Conservation (phyloP, 2,113 vertebrate genomes). For the Parus major region DNA sequence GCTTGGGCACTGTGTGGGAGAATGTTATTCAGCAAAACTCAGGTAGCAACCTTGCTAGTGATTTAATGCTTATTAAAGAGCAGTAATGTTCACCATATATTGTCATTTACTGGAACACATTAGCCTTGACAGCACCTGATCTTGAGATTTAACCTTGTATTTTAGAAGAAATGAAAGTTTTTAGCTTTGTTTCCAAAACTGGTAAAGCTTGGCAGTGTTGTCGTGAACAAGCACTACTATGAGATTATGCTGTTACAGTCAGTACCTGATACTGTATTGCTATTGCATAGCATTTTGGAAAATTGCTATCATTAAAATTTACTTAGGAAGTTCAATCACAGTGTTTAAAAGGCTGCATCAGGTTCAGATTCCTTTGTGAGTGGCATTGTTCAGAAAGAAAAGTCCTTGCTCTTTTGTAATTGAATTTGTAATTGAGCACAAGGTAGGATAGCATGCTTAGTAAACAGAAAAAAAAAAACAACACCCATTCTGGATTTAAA, state of each 20-base stretch:
- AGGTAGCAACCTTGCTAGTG: background rate
- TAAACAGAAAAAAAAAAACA: background rate
- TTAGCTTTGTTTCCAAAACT: background rate
- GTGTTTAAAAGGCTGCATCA: background rate
- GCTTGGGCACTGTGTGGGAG: background rate
- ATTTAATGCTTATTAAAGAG: background rate
- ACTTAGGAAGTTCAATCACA: background rate
- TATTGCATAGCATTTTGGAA: background rate
- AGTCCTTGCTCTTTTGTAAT: background rate
- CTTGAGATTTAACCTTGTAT: background rate
- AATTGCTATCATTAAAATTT: background rate
- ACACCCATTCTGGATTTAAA: background rate
- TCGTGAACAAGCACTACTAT: background rate
- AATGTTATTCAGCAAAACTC: background rate
- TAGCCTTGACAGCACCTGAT: background rate
- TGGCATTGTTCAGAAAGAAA: background rate
- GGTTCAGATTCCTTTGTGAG: background rate
- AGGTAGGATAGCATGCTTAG: background rate
- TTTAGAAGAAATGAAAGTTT: background rate
- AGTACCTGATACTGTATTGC: background rate
- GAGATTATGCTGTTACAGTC: background rate
- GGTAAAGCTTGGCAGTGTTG: background rate
- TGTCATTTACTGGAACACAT: background rate
- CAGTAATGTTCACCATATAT: background rate
- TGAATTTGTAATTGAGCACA: background rate